These are phyloP conservation scores for Natrix natrix DNA, from an alignment of 2,797 vertebrate genomes.

Conservation along the genomic window DNA sequence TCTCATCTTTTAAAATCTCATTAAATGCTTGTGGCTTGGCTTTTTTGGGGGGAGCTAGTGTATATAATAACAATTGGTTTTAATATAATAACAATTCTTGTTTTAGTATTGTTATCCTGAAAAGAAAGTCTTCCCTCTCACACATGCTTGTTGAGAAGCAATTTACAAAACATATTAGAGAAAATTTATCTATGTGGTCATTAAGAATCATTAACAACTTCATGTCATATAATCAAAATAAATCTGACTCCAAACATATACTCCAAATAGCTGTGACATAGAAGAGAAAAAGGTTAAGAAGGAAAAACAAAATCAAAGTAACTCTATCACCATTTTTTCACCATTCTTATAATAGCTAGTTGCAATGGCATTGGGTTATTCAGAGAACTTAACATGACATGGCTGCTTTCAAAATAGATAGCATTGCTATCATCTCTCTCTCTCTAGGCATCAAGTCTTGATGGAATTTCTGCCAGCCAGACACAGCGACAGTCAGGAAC, in stretches of 20 bases:
- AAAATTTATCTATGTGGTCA: neutral
- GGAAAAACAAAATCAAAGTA: neutral
- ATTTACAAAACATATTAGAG: neutral
- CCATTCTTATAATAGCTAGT: neutral
- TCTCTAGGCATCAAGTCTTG: neutral
- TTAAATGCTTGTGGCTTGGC: neutral
- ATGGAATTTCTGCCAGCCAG: neutral
- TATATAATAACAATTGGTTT: neutral
- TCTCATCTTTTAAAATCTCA: neutral
- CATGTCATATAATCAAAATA: neutral
- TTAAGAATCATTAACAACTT: neutral
- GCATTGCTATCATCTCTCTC: neutral
- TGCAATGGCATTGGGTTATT: neutral
- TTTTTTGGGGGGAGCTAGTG: neutral
- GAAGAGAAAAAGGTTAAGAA: neutral
- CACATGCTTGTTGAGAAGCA: neutral
- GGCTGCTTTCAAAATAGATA: neutral
- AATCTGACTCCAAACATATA: neutral
- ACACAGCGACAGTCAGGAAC: no score
- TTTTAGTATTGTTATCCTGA: neutral
- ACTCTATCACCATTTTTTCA: neutral
- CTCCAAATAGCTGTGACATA: neutral
- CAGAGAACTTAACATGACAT: neutral
- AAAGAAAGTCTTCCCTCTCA: neutral
- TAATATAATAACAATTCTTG: neutral